phyloP scores from a whole-genome alignment of 92 coral and sea anemone species.

The Parazoanthus atlanticus region DNA sequence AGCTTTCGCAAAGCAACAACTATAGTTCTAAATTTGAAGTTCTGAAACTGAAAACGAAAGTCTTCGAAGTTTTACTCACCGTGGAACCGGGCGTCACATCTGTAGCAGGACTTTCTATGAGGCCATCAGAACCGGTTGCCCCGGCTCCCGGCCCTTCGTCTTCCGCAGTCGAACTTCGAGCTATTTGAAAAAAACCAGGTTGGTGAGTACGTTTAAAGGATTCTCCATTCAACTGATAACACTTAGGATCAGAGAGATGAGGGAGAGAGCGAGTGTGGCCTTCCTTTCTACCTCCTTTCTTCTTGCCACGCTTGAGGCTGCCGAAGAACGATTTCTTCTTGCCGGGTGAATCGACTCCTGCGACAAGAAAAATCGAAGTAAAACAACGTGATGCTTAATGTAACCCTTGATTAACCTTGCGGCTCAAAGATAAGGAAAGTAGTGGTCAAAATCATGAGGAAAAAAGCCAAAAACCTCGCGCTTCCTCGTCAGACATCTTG shows the following conservation, averaged over 20 bases:
- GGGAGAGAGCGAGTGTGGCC: constrained; percentile 88
- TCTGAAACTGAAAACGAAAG: constrained; percentile 7
- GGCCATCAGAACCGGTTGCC: constrained; percentile 71
- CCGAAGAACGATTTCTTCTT: constrained; percentile 90
- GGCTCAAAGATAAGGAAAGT: background rate
- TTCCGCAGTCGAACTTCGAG: constrained; percentile 78
- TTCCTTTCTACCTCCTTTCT: constrained; percentile 89
- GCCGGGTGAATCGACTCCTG: constrained; percentile 67
- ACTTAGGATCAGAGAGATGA: constrained; percentile 78
- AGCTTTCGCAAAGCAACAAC: background rate
- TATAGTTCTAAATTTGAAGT: background rate
- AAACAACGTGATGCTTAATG: constrained; percentile 40
- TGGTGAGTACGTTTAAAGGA: constrained; percentile 72
- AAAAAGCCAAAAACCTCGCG: constrained; percentile 78
- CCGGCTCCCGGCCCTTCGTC: constrained; percentile 77
- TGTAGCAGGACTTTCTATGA: constrained; percentile 81
- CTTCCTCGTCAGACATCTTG: constrained; percentile 97
- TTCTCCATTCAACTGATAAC: constrained; percentile 67
- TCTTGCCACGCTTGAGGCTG: constrained; percentile 80
- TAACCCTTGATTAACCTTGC: background rate
- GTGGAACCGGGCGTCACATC: constrained; percentile 97
- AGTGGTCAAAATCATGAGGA: constrained; percentile 16
- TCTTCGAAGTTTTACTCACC: constrained; percentile 57
- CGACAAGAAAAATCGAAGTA: constrained; percentile 61
- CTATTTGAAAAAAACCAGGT: constrained; percentile 88